Evolutionary conservation across 2,888 invertebrate genomes (phyloP), one percentile per base, ranked within the genome.

Genomic region (Meiosimyza platycephala): DNA sequence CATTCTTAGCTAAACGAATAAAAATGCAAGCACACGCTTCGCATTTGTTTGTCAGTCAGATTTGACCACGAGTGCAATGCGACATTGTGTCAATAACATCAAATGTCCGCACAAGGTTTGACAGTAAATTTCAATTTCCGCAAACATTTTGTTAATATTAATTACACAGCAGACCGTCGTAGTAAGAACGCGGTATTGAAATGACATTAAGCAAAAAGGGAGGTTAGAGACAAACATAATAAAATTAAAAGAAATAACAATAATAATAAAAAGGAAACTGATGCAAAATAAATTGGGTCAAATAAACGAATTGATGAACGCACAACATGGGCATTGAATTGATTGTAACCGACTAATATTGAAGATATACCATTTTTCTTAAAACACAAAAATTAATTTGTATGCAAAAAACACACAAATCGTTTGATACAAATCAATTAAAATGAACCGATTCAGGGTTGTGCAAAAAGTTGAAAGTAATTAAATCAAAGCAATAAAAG

Each of bases 81-180:
- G 70, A 12, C 62, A 40, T 63, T 63, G 54, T 62, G 70, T 70
- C 70, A 72, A 72, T 64, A 65, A 66, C 66, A 50, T 59, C 64
- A 57, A 50, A 33, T 48, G 54, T 54, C 52, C 63, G 59, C 22
- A 63, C 70, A 63, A 62, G 70, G 63, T 70, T 70, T 40, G 62
- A 70, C 16, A 63, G 18, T 22, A 48, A 33, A 28, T 67, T 55
- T 63, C 40, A 50, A 63, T 63, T 70, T 70, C 70, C 70, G 70
- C 70, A 70, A 47, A 63, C 57, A 55, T 48, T 54, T 16, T 13
- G 48, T 40, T 67, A 15, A 40, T 40, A 9, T 40, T 40, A 40
- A 40, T 40, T 40, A 40, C 40, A 40, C 40, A 7, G 40, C 9
- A 5, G 40, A 5, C 40, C 9, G 40, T 6, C 9, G 40, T 6